phyloP scores from a whole-genome alignment of 2,113 vertebrate genomes.

The Donacobius atricapilla region DNA sequence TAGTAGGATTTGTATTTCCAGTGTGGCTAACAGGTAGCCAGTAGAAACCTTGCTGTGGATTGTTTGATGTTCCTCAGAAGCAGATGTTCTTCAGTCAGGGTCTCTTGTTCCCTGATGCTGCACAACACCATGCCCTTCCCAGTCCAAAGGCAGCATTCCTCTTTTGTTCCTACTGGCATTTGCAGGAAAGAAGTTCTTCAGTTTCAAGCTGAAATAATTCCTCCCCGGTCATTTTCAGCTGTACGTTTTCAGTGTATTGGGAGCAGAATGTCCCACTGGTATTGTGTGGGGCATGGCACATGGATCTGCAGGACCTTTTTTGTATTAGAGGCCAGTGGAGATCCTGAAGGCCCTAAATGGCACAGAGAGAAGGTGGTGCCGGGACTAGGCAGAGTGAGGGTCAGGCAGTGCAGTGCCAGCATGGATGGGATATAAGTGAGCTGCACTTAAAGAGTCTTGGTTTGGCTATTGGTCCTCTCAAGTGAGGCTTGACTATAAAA shows the following conservation, averaged over 20 bases:
- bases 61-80: not conserved
- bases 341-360: not conserved
- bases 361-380: not conserved
- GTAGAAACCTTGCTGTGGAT: not conserved
- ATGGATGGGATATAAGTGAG: rapidly evolving
- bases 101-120: not conserved
- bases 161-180: not conserved
- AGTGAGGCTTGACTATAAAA: not conserved
- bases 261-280: not conserved
- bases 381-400: not conserved
- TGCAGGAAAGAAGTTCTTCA: not conserved
- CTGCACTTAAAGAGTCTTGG: not conserved
- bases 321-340: not conserved
- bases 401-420: not conserved
- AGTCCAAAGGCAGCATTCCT: not conserved
- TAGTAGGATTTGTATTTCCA: not conserved
- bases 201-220: not conserved
- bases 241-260: not conserved
- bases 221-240: not conserved
- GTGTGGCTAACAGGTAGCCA: not conserved
- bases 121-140: not conserved
- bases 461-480: not conserved
- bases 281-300: rapidly evolving
- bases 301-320: not conserved
- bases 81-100: not conserved